phyloP scores from a whole-genome alignment of 2,888 invertebrate genomes.

The Flexamia atlantica region DNA sequence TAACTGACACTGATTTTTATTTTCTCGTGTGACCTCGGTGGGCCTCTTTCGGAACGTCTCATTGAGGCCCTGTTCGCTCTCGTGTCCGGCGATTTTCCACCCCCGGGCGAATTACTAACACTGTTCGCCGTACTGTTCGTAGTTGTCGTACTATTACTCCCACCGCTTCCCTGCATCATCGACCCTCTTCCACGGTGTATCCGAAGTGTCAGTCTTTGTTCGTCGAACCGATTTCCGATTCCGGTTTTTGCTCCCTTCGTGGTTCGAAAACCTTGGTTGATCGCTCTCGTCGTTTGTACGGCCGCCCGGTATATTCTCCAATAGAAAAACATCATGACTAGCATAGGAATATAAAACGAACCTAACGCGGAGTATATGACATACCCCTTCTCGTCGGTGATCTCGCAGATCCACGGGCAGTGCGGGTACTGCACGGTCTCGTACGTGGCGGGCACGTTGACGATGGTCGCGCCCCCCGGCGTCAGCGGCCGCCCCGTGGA shows the following conservation, averaged over 20 bases:
- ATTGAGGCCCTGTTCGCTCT: conserved; percentile 65
- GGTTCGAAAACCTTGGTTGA: conserved; percentile 93
- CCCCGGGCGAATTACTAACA: conserved; percentile 75
- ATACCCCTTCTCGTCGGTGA: conserved; percentile 96
- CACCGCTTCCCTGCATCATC: conserved; percentile 79
- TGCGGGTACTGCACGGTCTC: conserved; percentile 63
- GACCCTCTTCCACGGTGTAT: conserved; percentile 91
- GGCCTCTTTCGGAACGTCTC: conserved; percentile 64
- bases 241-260: conserved; percentile 81
- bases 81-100: conserved; percentile 75
- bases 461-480: conserved; percentile 61
- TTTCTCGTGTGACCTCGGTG: conserved; percentile 81
- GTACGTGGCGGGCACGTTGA: conserved; percentile 51
- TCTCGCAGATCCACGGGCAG: conserved; percentile 72
- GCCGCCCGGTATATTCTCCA: conserved; percentile 98
- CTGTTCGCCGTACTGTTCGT: conserved; percentile 72
- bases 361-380: conserved; percentile 98
- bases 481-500: conserved; percentile 65
- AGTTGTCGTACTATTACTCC: conserved; percentile 72
- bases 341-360: conserved; percentile 99
- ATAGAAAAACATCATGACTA: conserved; percentile 98
- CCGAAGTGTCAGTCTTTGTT: conserved; percentile 92
- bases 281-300: conserved; percentile 93
- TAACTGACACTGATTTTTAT: conserved; percentile 93
- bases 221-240: conserved; percentile 88